These are phyloP conservation scores for Drosophila suboccidentalis DNA, from an alignment of 2,888 invertebrate genomes.

Conservation along the genomic window DNA sequence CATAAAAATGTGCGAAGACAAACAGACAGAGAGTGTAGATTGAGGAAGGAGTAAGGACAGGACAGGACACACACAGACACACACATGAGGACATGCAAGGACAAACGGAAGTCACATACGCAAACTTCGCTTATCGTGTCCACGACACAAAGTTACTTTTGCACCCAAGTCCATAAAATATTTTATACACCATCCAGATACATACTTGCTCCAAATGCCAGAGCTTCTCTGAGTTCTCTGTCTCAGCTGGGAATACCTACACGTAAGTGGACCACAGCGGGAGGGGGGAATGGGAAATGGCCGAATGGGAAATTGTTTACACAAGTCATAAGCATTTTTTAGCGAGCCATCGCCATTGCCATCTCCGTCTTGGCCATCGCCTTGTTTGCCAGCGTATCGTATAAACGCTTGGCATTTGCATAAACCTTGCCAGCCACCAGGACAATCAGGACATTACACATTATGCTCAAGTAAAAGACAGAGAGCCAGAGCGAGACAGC, in stretches of 20 bases:
- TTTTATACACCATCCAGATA: conserved; percentile 52
- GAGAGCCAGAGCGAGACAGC: neutral
- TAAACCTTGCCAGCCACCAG: conserved; percentile 64
- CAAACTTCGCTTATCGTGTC: conserved; percentile 68
- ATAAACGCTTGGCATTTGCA: conserved; percentile 71
- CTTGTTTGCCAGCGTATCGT: conserved; percentile 70
- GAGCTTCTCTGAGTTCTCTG: neutral
- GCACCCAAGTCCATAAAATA: conserved; percentile 75
- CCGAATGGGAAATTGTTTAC: conserved; percentile 71
- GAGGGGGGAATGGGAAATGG: conserved; percentile 1
- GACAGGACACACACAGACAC: neutral
- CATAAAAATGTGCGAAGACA: conserved; percentile 74
- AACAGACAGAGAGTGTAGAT: conserved; percentile 33
- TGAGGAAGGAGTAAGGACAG: conserved; percentile 4
- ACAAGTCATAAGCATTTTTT: conserved; percentile 81
- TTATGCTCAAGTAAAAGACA: neutral
- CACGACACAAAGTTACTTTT: conserved; percentile 75
- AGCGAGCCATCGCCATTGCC: conserved; percentile 60
- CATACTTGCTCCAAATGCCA: conserved; percentile 24
- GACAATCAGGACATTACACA: conserved; percentile 27
- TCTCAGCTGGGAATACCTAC: conserved; percentile 63
- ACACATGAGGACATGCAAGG: conserved; percentile 68
- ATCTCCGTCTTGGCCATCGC: conserved; percentile 50
- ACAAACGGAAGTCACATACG: conserved; percentile 78
- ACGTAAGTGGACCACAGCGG: conserved; percentile 59